Base-by-base conservation (phyloP, 2,888 invertebrate species). In the Leptura quadrifasciata region DNA sequence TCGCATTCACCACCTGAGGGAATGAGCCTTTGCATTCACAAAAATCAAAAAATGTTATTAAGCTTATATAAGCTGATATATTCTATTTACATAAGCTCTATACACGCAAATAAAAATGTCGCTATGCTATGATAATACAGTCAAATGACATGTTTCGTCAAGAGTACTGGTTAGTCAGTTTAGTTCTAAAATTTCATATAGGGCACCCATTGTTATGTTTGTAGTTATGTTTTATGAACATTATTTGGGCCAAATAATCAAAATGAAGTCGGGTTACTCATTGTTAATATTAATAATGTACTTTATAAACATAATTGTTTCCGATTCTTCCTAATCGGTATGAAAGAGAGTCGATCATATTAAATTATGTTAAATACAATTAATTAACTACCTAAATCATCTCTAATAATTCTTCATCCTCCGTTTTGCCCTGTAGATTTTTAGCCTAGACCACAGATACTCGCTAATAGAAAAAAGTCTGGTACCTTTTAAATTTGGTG, bases 231-330 rank as follows among this genome's bases (percentile, higher is more conserved):
- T 47, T 3, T 39, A 39, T 39, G 8, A 6, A 39, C 10, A 12
- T 39, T 39, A 39, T 39, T 47, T 47, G 17, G 15, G 5, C 0
- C 3, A 47, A 47, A 47, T 47, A 47, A 47, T n/a, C n/a, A 47
- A 15, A 15, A 2, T 39, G 39, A 39, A 39, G 1, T 39, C 39
- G 3, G 39, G 10, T 39, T 39, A 12, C n/a, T 47, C 47, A 47
- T 47, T 47, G 47, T 47, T 47, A n/a, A n/a, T 15, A 47, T 47
- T 39, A 31, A 39, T 39, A n/a, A 47, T 47, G 39, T 39, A 39
- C 39, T 39, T 39, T 39, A 39, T 39, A 35, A 1, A n/a, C 47
- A 15, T 47, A 5, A n/a, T n/a, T 10, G 35, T 39, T 39, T 39
- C 47, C 3, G n/a, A n/a, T 47, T 47, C n/a, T 47, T 47, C n/a